A percentile compares a stretch with the other conserved stretches of the same genome.
phyloP scores from a whole-genome alignment of 1,140 invertebrate genomes.

The Antheraea pernyi region DNA sequence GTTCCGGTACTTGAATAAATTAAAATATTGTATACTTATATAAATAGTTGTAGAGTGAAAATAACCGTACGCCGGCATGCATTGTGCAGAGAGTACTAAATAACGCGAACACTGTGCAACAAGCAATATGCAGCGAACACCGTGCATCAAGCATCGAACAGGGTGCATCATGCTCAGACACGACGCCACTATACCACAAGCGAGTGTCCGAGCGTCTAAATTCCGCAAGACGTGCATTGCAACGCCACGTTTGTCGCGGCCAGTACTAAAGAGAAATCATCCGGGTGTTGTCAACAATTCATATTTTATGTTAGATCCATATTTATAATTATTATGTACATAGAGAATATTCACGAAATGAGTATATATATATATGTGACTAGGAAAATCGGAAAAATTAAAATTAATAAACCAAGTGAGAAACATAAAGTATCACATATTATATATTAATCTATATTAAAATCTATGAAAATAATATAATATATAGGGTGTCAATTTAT shows the following conservation, averaged over 20 bases:
- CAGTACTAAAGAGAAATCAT: constrained; percentile 48
- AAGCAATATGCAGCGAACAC: background rate
- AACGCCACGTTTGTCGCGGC: constrained; percentile 29
- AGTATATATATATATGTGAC: too few species aligned
- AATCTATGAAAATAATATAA: too few species aligned
- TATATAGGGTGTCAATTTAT: too few species aligned
- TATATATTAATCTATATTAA: too few species aligned
- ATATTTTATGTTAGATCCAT: constrained; percentile 3
- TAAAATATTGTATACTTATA: constrained; percentile 28
- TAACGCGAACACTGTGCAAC: background rate
- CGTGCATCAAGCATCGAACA: background rate
- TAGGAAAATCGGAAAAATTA: too few species aligned
- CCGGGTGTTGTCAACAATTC: constrained; percentile 23
- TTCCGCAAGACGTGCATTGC: constrained; percentile 38
- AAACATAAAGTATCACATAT: too few species aligned
- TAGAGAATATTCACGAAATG: too few species aligned
- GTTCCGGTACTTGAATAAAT: constrained; percentile 26
- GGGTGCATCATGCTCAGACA: constrained; percentile 12
- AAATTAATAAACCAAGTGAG: too few species aligned
- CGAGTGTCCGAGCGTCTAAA: constrained; percentile 55
- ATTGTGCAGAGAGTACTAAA: too few species aligned
- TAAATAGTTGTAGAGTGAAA: constrained; percentile 37
- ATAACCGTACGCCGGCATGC: constrained; percentile 18
- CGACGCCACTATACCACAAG: constrained; percentile 48
- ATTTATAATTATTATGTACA: background rate